Base-by-base conservation (phyloP, 2,797 vertebrate genomes). In the Sorex maritimensis region DNA sequence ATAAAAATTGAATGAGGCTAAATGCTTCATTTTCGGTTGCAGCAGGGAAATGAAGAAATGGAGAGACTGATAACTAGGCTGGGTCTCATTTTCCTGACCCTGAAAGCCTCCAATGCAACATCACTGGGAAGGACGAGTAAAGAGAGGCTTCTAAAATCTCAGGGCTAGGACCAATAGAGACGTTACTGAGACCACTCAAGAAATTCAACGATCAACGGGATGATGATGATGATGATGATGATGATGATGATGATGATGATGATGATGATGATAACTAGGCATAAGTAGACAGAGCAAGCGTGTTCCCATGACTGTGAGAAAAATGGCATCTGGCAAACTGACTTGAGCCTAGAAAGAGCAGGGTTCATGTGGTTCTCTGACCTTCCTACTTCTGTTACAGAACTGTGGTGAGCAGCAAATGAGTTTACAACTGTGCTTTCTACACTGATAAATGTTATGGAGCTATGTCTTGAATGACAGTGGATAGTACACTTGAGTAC, bases 1-100 rank as follows among this genome's bases (percentile, higher is more conserved):
- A 44, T 44, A 44, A 61, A 88, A 92, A 85, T 81, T 94, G 78
- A 88, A 63, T 52, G 30, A 86, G 38, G 7, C 49, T 80, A 10
- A 77, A 41, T 84, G 15, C 34, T 86, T 79, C 23, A 17, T 44
- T 92, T 91, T 28, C 38, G 1, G 30, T 44, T 44, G 77, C 80
- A 91, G 75, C 58, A 81, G 91, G 34, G 23, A 93, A 91, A 19
- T 46, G 41, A 23, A 34, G 46, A 44, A 63, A 26, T 78, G 8
- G 19, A 68, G 38, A 91, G n/a, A 88, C 30, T 44, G 41, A 7
- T 44, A 44, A 44, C 41, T 44, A 44, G 7, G 41, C 41, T 34
- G 34, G 34, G 34, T 34, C 34, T 34, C 34, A 34, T 34, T 34
- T 34, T 34, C 34, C 34, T 34, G 34, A 34, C 34, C 34, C 34